Evolutionary conservation across 2,888 invertebrate species (phyloP), one percentile per base, ranked within the genome.

Genomic region (Caenorhabditis sinica): DNA sequence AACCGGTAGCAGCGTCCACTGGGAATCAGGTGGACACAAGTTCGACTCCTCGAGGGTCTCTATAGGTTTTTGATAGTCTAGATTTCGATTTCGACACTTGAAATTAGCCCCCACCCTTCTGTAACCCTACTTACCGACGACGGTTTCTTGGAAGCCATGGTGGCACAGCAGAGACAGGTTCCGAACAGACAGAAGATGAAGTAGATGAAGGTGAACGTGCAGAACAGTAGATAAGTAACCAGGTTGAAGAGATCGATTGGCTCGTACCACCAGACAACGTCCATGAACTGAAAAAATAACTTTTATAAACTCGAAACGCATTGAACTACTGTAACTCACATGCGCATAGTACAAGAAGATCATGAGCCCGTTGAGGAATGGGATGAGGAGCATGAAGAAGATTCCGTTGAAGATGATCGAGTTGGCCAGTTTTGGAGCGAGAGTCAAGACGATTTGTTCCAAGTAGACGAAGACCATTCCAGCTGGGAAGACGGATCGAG

Each of bases 391-490:
- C 9, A 82, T 6, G 68, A 86, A 86, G 76, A 88, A 87, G 75
- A 88, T 84, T 17, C 28, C 30, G 36, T 88, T 88, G 86, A 88
- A 88, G 58, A 86, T 61, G 20, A 82, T 43, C 9, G 80, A 86
- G 63, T 87, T 76, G 33, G 83, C 88, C 28, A 87, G 40, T 36
- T 66, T 51, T 5, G 88, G 88, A 8, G 82, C 82, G 28, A 87
- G 76, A 13, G 85, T 85, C 1, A 88, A 58, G 9, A 87, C 63
- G 65, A 88, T 88, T 45, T 72, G 77, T 36, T 88, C 88, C 9
- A 88, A 49, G 51, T 82, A 87, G 5, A 88, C 85, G 63, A 88
- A 88, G 11, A 88, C 69, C 88, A 88, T 88, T 53, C 88, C 88
- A 6, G 88, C 87, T 6, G 88, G 88, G 61, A 88, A 88, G 5